A percentile compares a stretch with the other conserved stretches of the same genome.
Evolutionary conservation across 2,113 vertebrate species (phyloP).

Genomic region (Ageneiosus marmoratus): DNA sequence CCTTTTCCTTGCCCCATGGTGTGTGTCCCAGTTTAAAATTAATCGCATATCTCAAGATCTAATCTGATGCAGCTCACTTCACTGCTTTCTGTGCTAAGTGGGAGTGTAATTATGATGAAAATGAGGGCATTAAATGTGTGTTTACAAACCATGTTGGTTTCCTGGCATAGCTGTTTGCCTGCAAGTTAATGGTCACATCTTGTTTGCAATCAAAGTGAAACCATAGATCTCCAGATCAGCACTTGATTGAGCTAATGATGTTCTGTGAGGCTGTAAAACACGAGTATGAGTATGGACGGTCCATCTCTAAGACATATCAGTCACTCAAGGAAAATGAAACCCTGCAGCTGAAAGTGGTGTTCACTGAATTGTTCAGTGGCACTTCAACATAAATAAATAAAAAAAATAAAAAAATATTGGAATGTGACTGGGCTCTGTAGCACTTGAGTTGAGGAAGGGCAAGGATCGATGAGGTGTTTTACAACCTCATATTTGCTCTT

Average conservation of each 20-base stretch:
- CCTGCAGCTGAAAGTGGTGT: not conserved
- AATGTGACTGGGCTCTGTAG: not conserved
- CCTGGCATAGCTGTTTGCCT: conserved; percentile 10
- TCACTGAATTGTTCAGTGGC: no score
- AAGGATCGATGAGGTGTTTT: no score
- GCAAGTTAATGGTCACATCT: not conserved
- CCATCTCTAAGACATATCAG: not conserved
- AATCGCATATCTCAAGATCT: conserved; percentile 34
- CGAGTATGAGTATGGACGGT: not conserved
- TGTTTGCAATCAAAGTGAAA: not conserved
- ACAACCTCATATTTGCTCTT: no score
- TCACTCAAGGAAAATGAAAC: not conserved
- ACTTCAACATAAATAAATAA: no score
- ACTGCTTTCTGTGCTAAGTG: conserved; percentile 11
- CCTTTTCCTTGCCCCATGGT: not conserved
- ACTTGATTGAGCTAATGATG: not conserved
- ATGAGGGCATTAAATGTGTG: conserved; percentile 20
- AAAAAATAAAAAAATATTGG: not conserved
- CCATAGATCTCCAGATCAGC: not conserved
- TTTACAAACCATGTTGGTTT: not conserved
- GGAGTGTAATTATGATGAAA: conserved; percentile 27
- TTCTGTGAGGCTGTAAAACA: not conserved
- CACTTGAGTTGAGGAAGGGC: not conserved
- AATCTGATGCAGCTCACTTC: conserved; percentile 20
- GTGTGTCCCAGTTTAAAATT: conserved; percentile 49